phyloP scores from a whole-genome alignment of 2,888 invertebrate genomes.

The Lithophane ornitopus region DNA sequence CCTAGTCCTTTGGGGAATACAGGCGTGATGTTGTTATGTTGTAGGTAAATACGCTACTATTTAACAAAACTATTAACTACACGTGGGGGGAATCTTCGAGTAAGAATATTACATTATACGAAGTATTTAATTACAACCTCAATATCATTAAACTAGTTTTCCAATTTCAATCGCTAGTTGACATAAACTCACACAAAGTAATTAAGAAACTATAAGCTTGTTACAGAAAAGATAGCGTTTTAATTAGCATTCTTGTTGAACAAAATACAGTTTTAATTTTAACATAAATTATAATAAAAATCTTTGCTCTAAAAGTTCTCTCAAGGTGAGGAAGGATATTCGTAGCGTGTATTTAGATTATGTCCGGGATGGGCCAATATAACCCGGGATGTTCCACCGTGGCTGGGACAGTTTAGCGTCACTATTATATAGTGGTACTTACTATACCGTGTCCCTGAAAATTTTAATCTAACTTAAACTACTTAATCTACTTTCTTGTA shows the following conservation, averaged over 20 bases:
- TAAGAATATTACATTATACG: neutral
- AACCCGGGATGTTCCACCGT: constrained; percentile 22
- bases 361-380: constrained; percentile 24
- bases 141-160: constrained; percentile 16
- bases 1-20: neutral
- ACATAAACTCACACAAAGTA: constrained; percentile 22
- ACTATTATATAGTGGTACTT: constrained; percentile 41
- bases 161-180: constrained; percentile 23
- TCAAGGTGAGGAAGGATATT: neutral
- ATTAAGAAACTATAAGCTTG: constrained; percentile 14
- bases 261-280: constrained; percentile 9
- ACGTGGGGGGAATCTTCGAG: neutral
- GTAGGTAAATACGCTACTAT: neutral
- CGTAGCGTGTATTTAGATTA: constrained; percentile 17
- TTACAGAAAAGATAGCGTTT: neutral
- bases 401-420: constrained; percentile 38
- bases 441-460: constrained; percentile 19
- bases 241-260: constrained; percentile 16
- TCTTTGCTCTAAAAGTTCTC: neutral
- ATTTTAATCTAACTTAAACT: constrained; percentile 40
- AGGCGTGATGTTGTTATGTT: neutral
- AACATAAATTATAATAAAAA: constrained; percentile 19
- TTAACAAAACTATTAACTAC: neutral
- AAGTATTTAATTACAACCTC: constrained; percentile 12
- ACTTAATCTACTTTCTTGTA: no score